phyloP scores from a whole-genome alignment of 2,113 vertebrate species.

The Ondatra zibethicus region DNA sequence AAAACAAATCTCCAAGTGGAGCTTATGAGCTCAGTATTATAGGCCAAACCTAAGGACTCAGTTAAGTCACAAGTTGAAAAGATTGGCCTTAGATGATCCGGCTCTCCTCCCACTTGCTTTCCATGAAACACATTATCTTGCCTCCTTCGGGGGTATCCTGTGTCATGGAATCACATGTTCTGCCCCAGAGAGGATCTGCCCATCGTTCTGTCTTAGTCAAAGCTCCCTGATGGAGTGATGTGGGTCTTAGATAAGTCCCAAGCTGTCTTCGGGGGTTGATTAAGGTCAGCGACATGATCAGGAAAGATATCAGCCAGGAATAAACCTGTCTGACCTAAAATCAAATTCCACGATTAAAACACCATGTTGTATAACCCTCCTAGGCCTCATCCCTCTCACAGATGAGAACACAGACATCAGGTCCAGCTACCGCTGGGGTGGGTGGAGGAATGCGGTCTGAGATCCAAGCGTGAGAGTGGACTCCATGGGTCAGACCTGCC shows the following conservation, averaged over 20 bases:
- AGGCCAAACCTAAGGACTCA: neutral
- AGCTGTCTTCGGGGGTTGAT: neutral
- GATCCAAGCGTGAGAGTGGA: neutral
- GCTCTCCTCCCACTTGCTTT: neutral
- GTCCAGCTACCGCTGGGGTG: neutral
- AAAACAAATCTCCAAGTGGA: neutral
- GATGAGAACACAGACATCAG: neutral
- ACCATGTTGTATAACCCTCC: neutral
- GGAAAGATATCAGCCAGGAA: neutral
- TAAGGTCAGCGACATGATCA: neutral
- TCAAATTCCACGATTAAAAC: neutral
- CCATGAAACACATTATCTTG: neutral
- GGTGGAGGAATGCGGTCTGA: neutral
- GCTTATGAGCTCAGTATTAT: neutral
- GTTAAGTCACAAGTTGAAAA: slow-evolving; percentile 4
- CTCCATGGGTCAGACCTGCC: neutral
- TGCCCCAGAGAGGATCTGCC: neutral
- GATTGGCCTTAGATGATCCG: neutral
- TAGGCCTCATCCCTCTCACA: neutral
- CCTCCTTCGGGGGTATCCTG: neutral
- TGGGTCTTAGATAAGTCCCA: neutral
- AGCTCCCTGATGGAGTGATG: neutral
- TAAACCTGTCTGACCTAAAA: neutral
- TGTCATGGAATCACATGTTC: neutral
- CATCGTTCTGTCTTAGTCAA: neutral